These are phyloP conservation scores for Whitmania pigra DNA, from an alignment of 1,140 invertebrate genomes.

Conservation along the genomic window DNA sequence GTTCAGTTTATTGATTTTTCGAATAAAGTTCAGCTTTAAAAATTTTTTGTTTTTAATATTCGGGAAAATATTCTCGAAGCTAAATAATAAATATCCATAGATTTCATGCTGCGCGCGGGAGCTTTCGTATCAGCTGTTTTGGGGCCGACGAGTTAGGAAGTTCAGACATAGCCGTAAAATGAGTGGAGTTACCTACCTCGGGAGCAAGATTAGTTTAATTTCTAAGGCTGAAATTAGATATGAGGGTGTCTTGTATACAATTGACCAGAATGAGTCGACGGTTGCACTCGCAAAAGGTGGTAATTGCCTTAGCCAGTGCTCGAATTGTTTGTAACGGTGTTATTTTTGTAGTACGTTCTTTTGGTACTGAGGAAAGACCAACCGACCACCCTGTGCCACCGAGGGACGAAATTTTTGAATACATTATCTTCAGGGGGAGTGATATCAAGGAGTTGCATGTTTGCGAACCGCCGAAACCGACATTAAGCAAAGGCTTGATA, in stretches of 20 bases:
- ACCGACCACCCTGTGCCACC: slow-evolving; percentile 76
- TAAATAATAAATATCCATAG: too few relatives aligned
- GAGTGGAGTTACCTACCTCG: slow-evolving; percentile 57
- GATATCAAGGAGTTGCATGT: slow-evolving; percentile 98
- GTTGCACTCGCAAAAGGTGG: slow-evolving; percentile 89
- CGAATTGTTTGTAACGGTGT: neutral
- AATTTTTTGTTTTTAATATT: too few relatives aligned
- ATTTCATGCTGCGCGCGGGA: too few relatives aligned
- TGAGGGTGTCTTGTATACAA: slow-evolving; percentile 95
- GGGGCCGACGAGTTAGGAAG: too few relatives aligned
- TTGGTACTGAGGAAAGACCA: slow-evolving; percentile 92
- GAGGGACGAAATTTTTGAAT: slow-evolving; percentile 94
- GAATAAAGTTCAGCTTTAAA: too few relatives aligned
- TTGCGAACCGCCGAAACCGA: slow-evolving; percentile 56
- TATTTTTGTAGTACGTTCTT: slow-evolving; percentile 68
- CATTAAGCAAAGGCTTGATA: slow-evolving; percentile 30
- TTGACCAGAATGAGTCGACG: slow-evolving; percentile 95
- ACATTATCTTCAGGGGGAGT: slow-evolving; percentile 89
- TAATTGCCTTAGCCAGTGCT: slow-evolving; percentile 15
- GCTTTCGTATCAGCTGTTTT: too few relatives aligned
- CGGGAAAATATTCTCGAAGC: too few relatives aligned
- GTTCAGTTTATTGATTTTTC: too few relatives aligned
- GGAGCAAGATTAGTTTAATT: slow-evolving; percentile 98
- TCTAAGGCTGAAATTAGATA: slow-evolving; percentile 99
- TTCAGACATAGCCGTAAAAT: neutral